These are phyloP conservation scores for Diabrotica undecimpunctata DNA, from an alignment of 1,140 invertebrate species.

Conservation along the genomic window DNA sequence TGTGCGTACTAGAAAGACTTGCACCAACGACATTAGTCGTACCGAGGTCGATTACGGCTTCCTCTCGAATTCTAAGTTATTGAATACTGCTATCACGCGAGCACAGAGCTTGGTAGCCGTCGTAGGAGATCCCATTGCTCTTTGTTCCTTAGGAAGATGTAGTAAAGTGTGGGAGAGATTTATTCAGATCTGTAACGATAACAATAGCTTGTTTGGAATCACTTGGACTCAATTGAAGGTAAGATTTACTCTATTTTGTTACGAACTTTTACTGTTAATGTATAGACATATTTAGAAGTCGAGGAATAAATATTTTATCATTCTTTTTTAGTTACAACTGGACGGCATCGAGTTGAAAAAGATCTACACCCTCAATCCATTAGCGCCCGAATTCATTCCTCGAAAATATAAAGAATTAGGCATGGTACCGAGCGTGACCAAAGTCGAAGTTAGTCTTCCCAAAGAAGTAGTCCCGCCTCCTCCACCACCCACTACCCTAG, in stretches of 20 bases:
- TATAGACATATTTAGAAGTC: too few species aligned
- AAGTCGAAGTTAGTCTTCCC: constrained; percentile 8
- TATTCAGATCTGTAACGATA: constrained; percentile 68
- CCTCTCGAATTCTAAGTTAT: constrained; percentile 76
- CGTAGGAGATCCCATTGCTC: constrained; percentile 81
- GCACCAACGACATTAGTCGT: constrained; percentile 53
- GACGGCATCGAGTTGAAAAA: constrained; percentile 72
- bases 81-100: constrained; percentile 84
- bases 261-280: background rate
- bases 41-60: constrained; percentile 79
- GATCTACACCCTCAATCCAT: constrained; percentile 73
- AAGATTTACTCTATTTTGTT: constrained; percentile 1
- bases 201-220: constrained; percentile 73
- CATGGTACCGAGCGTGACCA: background rate
- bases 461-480: constrained; percentile 7
- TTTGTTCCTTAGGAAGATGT: constrained; percentile 80
- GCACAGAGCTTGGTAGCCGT: constrained; percentile 84
- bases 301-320: background rate
- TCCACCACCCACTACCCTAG: constrained; percentile 17
- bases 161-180: constrained; percentile 82
- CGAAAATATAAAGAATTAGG: constrained; percentile 30
- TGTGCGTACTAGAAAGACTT: constrained; percentile 74
- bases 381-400: constrained; percentile 79
- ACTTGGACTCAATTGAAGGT: constrained; percentile 62
- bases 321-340: constrained; percentile 52